Percentiles rank a stretch among this genome's conserved stretches.
phyloP scores from a whole-genome alignment of 2,113 vertebrate species.

The Pitta sordida region DNA sequence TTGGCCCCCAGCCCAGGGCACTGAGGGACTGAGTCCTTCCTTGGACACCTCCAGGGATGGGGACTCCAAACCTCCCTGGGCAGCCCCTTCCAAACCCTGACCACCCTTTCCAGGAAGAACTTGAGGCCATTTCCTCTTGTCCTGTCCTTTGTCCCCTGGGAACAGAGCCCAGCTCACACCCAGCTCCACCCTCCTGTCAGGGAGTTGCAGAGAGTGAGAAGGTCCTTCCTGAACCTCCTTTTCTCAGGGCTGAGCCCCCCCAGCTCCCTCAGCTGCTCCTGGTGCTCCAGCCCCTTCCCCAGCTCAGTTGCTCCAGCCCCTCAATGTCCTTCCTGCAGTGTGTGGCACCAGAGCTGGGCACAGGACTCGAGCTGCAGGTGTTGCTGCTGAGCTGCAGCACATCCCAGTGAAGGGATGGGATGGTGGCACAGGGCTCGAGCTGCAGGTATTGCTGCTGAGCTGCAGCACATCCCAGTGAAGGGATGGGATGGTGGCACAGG shows the following conservation, averaged over 20 bases:
- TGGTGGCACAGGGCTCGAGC: neutral
- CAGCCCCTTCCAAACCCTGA: neutral
- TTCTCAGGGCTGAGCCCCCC: neutral
- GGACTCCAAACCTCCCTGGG: neutral
- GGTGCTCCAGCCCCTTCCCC: neutral
- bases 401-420: neutral
- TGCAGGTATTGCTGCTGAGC: neutral
- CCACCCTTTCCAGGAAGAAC: neutral
- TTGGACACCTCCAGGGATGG: neutral
- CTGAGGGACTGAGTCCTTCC: neutral
- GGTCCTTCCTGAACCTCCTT: neutral
- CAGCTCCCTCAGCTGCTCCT: neutral
- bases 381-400: neutral
- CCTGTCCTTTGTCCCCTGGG: neutral
- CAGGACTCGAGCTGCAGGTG: too few relatives aligned
- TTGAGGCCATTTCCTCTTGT: neutral
- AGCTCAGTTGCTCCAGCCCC: neutral
- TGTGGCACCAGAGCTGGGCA: neutral
- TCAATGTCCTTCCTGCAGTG: neutral
- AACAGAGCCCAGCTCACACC: neutral
- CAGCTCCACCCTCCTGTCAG: neutral
- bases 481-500: neutral
- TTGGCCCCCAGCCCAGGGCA: neutral
- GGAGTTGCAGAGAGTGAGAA: neutral
- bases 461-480: neutral